These are phyloP conservation scores for Diglossa brunneiventris DNA, from an alignment of 2,113 vertebrate species.

Conservation along the genomic window DNA sequence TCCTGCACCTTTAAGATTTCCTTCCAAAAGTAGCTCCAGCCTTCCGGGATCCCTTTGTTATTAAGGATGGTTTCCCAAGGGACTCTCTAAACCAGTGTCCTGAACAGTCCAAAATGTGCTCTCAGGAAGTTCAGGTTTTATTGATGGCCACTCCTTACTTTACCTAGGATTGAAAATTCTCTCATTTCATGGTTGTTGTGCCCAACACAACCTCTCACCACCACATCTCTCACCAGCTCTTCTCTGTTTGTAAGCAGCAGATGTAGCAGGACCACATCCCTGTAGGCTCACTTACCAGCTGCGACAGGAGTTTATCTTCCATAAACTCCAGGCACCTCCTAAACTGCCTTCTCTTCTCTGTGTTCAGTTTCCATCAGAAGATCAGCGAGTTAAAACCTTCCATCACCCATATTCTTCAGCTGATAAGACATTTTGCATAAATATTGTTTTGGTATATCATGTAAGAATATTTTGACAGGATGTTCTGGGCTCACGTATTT, in stretches of 20 bases:
- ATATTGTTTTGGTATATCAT: background rate
- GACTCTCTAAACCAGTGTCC: background rate
- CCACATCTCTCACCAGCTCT: background rate
- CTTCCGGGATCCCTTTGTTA: background rate
- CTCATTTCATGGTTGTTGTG: background rate
- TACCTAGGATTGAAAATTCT: background rate
- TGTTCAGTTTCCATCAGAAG: background rate
- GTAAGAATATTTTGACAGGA: background rate
- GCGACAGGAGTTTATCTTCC: background rate
- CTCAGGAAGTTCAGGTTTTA: background rate
- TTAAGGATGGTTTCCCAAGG: background rate
- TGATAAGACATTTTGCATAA: background rate
- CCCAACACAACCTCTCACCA: fast-evolving
- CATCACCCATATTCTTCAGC: background rate
- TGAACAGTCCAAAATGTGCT: background rate
- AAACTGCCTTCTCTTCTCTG: background rate
- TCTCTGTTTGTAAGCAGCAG: background rate
- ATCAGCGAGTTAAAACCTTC: background rate
- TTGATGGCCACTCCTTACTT: background rate
- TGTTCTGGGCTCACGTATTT: background rate
- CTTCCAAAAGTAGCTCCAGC: background rate
- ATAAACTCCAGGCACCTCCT: background rate
- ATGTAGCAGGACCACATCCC: background rate
- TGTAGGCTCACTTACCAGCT: background rate
- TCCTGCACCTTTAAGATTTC: background rate